Evolutionary conservation across 2,113 vertebrate genomes (phyloP).

Genomic region (Apus apus): DNA sequence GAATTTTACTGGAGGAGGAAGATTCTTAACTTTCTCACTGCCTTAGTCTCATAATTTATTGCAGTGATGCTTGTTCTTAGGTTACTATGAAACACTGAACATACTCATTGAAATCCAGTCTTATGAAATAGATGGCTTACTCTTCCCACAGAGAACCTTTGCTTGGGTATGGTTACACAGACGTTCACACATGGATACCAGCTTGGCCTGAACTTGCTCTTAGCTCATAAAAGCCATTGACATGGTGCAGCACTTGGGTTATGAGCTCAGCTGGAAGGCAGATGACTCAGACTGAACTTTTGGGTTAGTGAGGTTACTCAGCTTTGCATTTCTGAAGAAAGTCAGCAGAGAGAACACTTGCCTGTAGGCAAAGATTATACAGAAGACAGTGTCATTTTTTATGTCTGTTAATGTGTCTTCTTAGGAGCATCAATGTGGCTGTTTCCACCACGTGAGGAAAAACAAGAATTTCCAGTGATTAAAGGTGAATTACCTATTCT

Average conservation of each 20-base stretch:
- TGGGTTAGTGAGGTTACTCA: background rate
- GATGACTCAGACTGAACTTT: background rate
- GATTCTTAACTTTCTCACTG: background rate
- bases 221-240: background rate
- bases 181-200: background rate
- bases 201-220: background rate
- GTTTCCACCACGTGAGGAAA: background rate
- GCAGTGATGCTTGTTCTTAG: background rate
- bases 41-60: background rate
- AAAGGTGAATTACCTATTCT: background rate
- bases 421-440: background rate
- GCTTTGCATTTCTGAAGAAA: background rate
- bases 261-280: background rate
- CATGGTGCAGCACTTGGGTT: background rate
- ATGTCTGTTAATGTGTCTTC: background rate
- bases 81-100: background rate
- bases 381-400: background rate
- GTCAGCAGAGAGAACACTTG: fast-evolving
- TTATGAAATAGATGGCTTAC: background rate
- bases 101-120: background rate
- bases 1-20: background rate
- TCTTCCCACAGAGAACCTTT: background rate
- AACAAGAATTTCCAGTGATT: background rate
- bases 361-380: background rate
- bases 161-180: background rate